Evolutionary conservation across 2,797 vertebrate species (phyloP).

Genomic region (Lindbergichthys nudifrons): DNA sequence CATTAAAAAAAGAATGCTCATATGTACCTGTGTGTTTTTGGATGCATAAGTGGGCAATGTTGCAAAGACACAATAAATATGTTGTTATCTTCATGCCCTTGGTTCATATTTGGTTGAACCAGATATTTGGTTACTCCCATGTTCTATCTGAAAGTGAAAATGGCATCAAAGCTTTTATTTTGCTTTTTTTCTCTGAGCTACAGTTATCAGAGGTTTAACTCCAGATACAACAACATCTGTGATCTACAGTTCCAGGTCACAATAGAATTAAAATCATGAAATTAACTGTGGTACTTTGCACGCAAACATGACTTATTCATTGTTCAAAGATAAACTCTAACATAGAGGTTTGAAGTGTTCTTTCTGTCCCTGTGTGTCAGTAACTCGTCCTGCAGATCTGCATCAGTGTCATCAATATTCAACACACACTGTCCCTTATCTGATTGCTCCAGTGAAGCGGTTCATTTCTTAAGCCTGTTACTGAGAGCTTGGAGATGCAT

Average conservation of each 20-base stretch:
- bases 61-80: background rate
- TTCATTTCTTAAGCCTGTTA: constrained; percentile 65
- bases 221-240: background rate
- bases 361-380: background rate
- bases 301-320: background rate
- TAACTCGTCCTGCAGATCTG: background rate
- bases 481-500: constrained; percentile 54
- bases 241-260: background rate
- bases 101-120: background rate
- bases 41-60: background rate
- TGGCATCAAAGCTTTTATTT: background rate
- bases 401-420: constrained; percentile 60
- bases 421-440: constrained; percentile 42
- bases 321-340: background rate
- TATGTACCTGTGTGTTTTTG: background rate
- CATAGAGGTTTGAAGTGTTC: too few relatives aligned
- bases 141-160: constrained; percentile 14
- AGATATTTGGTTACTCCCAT: background rate
- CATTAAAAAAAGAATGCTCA: too few relatives aligned
- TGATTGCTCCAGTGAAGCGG: constrained; percentile 58
- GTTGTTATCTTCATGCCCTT: background rate
- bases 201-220: background rate
- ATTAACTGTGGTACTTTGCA: background rate
- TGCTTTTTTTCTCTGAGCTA: background rate
- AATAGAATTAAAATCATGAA: background rate